phyloP scores from a whole-genome alignment of 2,113 vertebrate genomes.

The Cyprinodon variegatus region DNA sequence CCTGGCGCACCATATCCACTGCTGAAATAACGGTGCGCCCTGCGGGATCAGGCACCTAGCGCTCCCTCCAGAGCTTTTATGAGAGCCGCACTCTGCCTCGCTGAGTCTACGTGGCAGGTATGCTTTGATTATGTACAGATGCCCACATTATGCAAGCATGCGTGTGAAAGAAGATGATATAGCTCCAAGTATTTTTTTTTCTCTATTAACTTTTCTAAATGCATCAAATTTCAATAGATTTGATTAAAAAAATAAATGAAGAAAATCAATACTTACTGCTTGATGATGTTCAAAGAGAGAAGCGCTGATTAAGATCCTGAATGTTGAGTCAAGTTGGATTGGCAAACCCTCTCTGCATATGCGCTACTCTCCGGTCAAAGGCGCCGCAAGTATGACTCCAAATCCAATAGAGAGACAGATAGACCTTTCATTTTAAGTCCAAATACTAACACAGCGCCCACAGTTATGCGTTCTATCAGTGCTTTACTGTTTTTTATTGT shows the following conservation, averaged over 20 bases:
- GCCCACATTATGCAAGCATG: conserved; percentile 3
- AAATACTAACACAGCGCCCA: conserved; percentile 10
- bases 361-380: conserved; percentile 60
- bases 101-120: conserved; percentile 77
- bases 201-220: background rate
- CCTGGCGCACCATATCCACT: conserved; percentile 16
- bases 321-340: conserved; percentile 48
- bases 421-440: conserved; percentile 77
- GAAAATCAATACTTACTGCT: conserved; percentile 55
- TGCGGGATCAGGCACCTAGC: conserved; percentile 44
- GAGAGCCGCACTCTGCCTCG: conserved; percentile 27
- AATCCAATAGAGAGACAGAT: conserved; percentile 57
- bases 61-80: conserved; percentile 52
- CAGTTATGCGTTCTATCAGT: background rate
- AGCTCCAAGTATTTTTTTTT: background rate
- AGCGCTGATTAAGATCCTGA: conserved; percentile 27
- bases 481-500: background rate
- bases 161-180: background rate
- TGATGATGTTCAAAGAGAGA: conserved; percentile 32
- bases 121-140: conserved; percentile 57
- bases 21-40: conserved; percentile 48
- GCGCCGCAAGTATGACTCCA: conserved; percentile 47
- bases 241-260: background rate
- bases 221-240: background rate
- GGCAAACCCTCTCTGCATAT: conserved; percentile 33